These are phyloP conservation scores for Cyprinella venusta DNA, from an alignment of 2,797 vertebrate species.

Conservation along the genomic window DNA sequence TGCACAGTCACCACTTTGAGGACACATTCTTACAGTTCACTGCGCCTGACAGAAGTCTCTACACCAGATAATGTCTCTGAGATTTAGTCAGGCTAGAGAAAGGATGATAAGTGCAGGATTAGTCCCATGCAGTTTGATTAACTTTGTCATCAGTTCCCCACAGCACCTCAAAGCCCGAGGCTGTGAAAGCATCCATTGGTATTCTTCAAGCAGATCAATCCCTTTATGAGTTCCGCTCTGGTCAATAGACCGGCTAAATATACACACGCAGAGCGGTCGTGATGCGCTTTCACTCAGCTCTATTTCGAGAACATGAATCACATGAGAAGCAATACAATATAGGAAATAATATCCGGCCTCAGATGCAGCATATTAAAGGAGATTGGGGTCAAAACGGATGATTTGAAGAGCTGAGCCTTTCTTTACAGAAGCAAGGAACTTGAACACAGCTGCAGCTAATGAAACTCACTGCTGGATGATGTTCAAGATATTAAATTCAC, in stretches of 20 bases:
- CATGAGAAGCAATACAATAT: conserved; percentile 59
- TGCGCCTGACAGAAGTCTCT: background rate
- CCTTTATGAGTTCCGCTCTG: conserved; percentile 46
- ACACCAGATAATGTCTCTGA: background rate
- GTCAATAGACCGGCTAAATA: conserved; percentile 57
- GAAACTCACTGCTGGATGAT: background rate
- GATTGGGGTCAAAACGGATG: conserved; percentile 36
- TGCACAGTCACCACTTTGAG: background rate
- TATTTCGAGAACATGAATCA: conserved; percentile 58
- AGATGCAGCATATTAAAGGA: conserved; percentile 38
- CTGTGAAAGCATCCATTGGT: conserved; percentile 23
- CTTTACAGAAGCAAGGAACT: background rate
- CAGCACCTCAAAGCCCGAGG: conserved; percentile 24
- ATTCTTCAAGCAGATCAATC: conserved; percentile 52
- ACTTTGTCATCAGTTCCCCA: conserved; percentile 8
- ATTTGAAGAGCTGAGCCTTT: conserved; percentile 3
- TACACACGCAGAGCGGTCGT: conserved; percentile 27
- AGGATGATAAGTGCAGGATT: conserved; percentile 3
- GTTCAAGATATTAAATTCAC: background rate
- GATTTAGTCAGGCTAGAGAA: background rate
- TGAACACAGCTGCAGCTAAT: conserved; percentile 6
- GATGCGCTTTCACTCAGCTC: conserved; percentile 54
- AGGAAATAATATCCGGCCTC: conserved; percentile 36
- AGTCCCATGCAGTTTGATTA: conserved; percentile 8
- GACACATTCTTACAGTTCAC: background rate